phyloP scores from a whole-genome alignment of 2,888 invertebrate genomes.

The Microchrysa polita region DNA sequence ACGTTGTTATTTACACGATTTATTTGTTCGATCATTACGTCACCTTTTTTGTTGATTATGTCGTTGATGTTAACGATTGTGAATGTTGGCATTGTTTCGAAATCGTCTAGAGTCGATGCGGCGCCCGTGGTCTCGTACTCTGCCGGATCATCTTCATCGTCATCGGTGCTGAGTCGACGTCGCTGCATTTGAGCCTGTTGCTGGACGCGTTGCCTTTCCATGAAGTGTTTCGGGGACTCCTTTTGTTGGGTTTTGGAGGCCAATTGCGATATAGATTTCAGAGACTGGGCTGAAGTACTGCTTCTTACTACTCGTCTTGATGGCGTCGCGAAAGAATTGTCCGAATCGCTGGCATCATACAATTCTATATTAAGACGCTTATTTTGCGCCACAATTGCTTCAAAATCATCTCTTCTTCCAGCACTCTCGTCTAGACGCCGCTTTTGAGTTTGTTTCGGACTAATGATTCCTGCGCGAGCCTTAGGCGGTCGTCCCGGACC shows the following conservation, averaged over 20 bases:
- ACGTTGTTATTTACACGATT: slow-evolving; percentile 22
- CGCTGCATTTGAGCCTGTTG: not conserved
- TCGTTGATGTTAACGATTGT: slow-evolving; percentile 64
- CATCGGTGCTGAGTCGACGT: slow-evolving; percentile 1
- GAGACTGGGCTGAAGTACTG: not conserved
- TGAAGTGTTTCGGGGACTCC: not conserved
- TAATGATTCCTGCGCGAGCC: slow-evolving; percentile 2
- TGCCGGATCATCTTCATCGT: slow-evolving; percentile 23
- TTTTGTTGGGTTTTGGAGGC: not conserved
- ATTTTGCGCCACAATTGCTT: slow-evolving; percentile 52
- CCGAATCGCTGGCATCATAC: slow-evolving; percentile 51
- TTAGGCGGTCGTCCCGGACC: slow-evolving; percentile 29
- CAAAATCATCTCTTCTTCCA: slow-evolving; percentile 40
- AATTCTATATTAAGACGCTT: slow-evolving; percentile 52
- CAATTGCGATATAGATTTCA: slow-evolving; percentile 7
- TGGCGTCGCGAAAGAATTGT: slow-evolving; percentile 18
- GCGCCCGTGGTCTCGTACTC: slow-evolving; percentile 28
- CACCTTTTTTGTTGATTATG: slow-evolving; percentile 61
- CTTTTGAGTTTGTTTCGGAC: slow-evolving; percentile 41
- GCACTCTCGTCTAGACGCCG: not conserved
- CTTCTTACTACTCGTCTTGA: not conserved
- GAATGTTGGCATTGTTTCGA: slow-evolving; percentile 62
- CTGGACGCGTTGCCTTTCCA: not conserved
- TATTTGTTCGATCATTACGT: slow-evolving; percentile 45
- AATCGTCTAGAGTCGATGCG: slow-evolving; percentile 57